Conservation (phyloP, 2,888 invertebrate species). For the Heliconius cydno region DNA sequence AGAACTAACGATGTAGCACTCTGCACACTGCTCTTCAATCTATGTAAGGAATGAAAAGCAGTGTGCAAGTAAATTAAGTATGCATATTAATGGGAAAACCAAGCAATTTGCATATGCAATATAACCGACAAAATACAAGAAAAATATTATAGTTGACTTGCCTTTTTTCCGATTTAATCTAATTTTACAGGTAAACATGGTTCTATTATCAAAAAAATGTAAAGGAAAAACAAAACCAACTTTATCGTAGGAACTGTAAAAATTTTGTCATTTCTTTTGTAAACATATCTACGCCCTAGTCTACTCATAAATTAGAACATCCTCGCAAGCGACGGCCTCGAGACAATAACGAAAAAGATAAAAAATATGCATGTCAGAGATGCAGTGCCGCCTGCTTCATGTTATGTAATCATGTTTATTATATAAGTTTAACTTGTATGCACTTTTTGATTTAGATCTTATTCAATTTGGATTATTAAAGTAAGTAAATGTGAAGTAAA, state of each 20-base stretch:
- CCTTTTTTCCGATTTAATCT: no score
- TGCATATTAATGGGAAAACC: background rate
- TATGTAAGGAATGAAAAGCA: background rate
- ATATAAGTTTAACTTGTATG: background rate
- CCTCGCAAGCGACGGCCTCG: slow-evolving; percentile 13
- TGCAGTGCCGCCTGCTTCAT: slow-evolving; percentile 10
- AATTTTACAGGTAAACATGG: background rate
- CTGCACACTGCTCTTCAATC: background rate
- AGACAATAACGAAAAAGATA: slow-evolving; percentile 30
- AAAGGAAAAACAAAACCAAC: background rate
- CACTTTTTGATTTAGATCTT: background rate
- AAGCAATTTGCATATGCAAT: background rate
- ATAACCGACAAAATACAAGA: background rate
- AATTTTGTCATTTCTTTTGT: slow-evolving; percentile 5
- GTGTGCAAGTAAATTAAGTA: background rate
- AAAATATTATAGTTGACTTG: no score
- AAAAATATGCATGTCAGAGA: slow-evolving; percentile 25
- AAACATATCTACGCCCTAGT: slow-evolving; percentile 14
- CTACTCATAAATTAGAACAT: slow-evolving; percentile 27
- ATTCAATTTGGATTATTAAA: background rate
- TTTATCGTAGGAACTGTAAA: background rate
- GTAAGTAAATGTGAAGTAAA: background rate
- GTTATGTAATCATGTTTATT: slow-evolving; percentile 5
- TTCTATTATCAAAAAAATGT: background rate
- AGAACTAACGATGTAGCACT: background rate